Percentiles rank a stretch among this genome's conserved stretches.
phyloP scores from a whole-genome alignment of 2,113 vertebrate species.

The Megaptera novaeangliae region DNA sequence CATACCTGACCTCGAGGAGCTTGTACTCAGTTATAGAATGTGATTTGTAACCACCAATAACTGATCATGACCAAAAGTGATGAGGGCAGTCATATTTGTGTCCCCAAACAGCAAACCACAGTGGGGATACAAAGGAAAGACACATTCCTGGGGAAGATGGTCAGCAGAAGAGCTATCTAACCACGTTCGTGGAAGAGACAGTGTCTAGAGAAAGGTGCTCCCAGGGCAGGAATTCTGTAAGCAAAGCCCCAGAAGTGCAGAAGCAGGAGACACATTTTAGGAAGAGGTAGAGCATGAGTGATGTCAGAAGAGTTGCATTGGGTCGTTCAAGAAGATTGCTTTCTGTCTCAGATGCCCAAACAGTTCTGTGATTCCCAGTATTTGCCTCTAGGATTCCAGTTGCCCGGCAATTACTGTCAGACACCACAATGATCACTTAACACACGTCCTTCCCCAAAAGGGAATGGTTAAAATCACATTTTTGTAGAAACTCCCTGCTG shows the following conservation, averaged over 20 bases:
- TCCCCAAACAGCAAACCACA: neutral
- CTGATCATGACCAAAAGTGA: neutral
- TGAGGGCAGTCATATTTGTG: neutral
- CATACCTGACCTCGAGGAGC: neutral
- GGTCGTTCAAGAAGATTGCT: neutral
- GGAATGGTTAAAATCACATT: neutral
- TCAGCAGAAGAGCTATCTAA: neutral
- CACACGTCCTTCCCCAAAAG: neutral
- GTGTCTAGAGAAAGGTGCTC: neutral
- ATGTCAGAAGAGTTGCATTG: neutral
- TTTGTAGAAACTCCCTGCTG: neutral
- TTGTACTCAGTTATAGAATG: neutral
- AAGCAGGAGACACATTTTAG: neutral
- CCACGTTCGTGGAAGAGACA: neutral
- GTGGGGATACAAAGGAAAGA: neutral
- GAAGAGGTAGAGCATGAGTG: neutral
- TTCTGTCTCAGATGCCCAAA: neutral
- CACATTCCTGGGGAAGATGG: neutral
- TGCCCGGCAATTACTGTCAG: constrained; percentile 4
- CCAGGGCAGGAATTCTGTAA: neutral
- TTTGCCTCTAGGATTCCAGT: neutral
- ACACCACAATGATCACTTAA: neutral
- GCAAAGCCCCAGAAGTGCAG: neutral
- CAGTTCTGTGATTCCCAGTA: neutral
- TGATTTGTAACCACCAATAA: neutral